A percentile compares a stretch with the other conserved stretches of the same genome.
Evolutionary conservation across 2,113 vertebrate genomes (phyloP).

Genomic region (Noturus placidus): DNA sequence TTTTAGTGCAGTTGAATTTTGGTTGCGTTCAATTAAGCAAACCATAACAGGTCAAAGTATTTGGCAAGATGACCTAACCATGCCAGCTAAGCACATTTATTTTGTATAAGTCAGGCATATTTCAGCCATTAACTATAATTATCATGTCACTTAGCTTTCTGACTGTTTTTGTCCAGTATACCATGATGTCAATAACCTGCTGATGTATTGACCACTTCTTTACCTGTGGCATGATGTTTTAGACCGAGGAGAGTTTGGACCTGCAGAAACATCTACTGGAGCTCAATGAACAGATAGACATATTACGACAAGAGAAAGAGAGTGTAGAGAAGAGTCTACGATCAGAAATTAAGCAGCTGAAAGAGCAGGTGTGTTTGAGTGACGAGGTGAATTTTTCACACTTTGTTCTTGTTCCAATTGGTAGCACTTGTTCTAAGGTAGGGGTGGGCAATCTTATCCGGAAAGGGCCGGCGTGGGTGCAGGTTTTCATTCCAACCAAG

Average conservation of each 20-base stretch:
- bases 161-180: background rate
- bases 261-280: constrained; percentile 59
- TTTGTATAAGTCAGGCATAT: background rate
- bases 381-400: background rate
- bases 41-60: background rate
- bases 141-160: background rate
- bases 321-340: constrained; percentile 54
- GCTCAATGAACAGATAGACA: constrained; percentile 53
- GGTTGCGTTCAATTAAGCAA: background rate
- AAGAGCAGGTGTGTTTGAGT: constrained; percentile 55
- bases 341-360: constrained; percentile 54
- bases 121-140: background rate
- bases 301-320: constrained; percentile 52
- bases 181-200: background rate
- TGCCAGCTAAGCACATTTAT: background rate
- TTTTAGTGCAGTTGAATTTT: background rate
- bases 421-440: background rate
- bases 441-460: too few species aligned
- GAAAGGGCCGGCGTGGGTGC: too few species aligned
- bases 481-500: too few species aligned
- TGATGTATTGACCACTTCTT: background rate
- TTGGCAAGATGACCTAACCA: background rate
- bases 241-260: constrained; percentile 51
- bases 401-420: background rate
- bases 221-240: constrained; percentile 1